Base-by-base conservation (phyloP, 2,797 vertebrate species). In the Phoebastria nigripes region DNA sequence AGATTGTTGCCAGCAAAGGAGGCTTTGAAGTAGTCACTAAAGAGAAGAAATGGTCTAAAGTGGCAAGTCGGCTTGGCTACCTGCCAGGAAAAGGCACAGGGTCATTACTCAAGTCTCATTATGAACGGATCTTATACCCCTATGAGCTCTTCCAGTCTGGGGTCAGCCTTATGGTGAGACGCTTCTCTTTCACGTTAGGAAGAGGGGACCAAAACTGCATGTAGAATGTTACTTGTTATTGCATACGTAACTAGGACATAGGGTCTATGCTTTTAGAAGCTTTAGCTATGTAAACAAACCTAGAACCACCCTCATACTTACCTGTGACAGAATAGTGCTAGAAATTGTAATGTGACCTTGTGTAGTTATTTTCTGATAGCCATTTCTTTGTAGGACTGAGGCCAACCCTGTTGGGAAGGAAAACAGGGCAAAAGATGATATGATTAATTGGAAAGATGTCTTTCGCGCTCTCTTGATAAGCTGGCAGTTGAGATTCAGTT, bases 101-200 rank as follows among this genome's bases (percentile, higher is more conserved):
- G 8, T 99, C 99, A 0, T 96, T 99, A 74, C 98, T 99, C 62
- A 99, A 99, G 89, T 98, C 99, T 33, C 99, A 99, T 94, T 99
- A 99, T 62, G 99, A 99, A 95, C 98, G 98, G 92, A 99, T 99
- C 96, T 98, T 99, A 22, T 99, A 99, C 97, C 99, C 99, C 3
- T 99, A 99, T 10, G 99, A 99, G 89, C 99, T 99, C 90, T 99
- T 99, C 97, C 99, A 99, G 89, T 99, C 99, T 19, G 99, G 99
- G 72, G 99, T 99, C 93, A 99, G 99, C 67, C 98, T 99, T 54
- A 99, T 99, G 92, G 98, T 98, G 89, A 98, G 98, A 59, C 0
- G 1, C 80, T 89, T 62, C 8, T 49, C 71, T 87, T 82, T 31
- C 70, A 18, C 1, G 1, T 8, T 39, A 0, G 19, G 47, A 11